These are phyloP conservation scores for Phoxinus phoxinus DNA, from an alignment of 2,113 vertebrate species.

Conservation along the genomic window DNA sequence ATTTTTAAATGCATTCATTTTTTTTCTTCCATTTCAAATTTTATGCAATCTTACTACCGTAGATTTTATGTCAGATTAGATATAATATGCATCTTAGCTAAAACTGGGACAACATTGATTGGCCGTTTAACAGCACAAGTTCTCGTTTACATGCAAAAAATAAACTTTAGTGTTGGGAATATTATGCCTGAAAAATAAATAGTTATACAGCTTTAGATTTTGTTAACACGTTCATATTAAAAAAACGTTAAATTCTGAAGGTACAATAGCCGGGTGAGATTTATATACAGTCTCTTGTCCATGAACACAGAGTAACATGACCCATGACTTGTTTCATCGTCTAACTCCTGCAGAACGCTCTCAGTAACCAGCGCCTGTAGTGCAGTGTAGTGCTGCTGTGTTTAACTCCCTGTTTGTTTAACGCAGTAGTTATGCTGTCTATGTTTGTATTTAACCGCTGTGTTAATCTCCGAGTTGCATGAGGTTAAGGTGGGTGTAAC, in stretches of 20 bases:
- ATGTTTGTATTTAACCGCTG: conserved; percentile 74
- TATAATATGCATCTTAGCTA: background rate
- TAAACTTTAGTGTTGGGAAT: background rate
- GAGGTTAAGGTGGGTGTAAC: conserved; percentile 67
- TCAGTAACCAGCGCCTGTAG: conserved; percentile 60
- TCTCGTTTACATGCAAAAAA: too few species aligned
- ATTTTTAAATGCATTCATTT: background rate
- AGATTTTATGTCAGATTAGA: background rate
- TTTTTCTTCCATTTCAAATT: background rate
- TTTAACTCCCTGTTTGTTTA: conserved; percentile 69
- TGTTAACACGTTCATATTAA: background rate
- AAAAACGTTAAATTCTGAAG: background rate
- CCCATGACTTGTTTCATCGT: background rate
- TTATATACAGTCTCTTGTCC: background rate
- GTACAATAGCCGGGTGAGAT: background rate
- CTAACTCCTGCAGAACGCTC: conserved; percentile 47
- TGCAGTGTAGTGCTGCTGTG: conserved; percentile 60
- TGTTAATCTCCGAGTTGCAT: conserved; percentile 77
- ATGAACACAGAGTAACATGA: background rate
- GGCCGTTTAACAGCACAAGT: background rate
- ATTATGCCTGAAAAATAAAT: background rate
- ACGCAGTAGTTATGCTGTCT: conserved; percentile 71
- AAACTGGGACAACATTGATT: background rate
- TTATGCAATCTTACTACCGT: background rate
- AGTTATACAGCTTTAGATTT: background rate